Percentiles rank a stretch among this genome's conserved stretches.
Conservation (phyloP, 2,113 vertebrate genomes). For the Chamaea fasciata region DNA sequence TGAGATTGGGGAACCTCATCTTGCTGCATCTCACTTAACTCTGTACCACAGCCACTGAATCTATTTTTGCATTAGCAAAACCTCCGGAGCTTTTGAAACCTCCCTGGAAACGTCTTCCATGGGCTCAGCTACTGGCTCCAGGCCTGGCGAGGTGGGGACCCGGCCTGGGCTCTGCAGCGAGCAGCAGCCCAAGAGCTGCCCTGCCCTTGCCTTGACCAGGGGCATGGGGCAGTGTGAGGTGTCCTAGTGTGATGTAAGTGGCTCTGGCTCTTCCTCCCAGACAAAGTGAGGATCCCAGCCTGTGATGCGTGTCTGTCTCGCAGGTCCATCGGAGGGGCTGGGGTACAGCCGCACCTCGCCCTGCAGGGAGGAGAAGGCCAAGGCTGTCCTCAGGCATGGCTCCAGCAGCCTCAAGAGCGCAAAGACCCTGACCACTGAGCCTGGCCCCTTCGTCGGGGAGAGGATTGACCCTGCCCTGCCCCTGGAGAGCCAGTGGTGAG, state of each 20-base stretch:
- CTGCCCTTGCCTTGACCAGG: background rate
- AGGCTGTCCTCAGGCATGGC: constrained; percentile 81
- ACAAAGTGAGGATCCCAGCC: background rate
- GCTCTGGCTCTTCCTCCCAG: background rate
- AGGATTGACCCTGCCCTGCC: constrained; percentile 89
- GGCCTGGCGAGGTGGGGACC: background rate
- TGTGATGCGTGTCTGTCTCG: background rate
- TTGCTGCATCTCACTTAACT: background rate
- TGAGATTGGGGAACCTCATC: background rate
- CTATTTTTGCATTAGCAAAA: background rate
- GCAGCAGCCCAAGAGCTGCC: background rate
- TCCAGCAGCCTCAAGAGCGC: constrained; percentile 83
- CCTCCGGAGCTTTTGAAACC: background rate
- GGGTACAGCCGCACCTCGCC: constrained; percentile 85
- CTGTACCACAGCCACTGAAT: fast-evolving
- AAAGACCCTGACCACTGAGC: constrained; percentile 81
- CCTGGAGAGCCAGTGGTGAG: constrained; percentile 97
- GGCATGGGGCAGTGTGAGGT: background rate
- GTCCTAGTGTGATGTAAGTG: background rate
- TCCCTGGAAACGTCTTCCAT: background rate
- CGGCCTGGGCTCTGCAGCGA: background rate
- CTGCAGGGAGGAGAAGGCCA: constrained; percentile 84
- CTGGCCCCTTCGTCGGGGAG: constrained; percentile 81
- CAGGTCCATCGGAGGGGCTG: constrained; percentile 86
- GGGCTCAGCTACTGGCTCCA: background rate